Evolutionary conservation across 1,140 invertebrate species (phyloP), one percentile per base, ranked within the genome.

Genomic region (Araneus ventricosus): DNA sequence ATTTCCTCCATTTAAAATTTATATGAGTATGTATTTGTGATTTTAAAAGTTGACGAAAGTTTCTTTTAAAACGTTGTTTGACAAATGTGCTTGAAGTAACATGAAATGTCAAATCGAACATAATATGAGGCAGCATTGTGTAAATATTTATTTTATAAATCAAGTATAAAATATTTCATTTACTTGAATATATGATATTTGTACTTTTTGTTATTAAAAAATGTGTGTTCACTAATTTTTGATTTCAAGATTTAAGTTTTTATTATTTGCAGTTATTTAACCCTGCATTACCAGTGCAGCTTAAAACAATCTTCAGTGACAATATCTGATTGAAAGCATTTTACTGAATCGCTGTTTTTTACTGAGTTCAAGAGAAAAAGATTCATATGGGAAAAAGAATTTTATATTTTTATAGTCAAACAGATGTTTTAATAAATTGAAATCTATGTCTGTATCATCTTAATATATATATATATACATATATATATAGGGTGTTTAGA

Each of bases 361-460:
- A 75, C 4, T 75, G 70, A 75, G 34, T 75, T 75, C 34, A 34
- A 37, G 30, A 10, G 8, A 75, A 75, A 75, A 37, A 34, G 70
- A 75, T 34, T 75, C 70, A 75, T 75, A 37, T 75, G 5, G 2
- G 30, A 67, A 34, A 75, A 75, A 37, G 34, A 75, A 37, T 37
- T 75, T 75, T 75, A 75, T 75, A 75, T 75, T 75, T 75, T 75
- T 75, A 75, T 75, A 75, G 70, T 75, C 34, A 20, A 75, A 37
- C 70, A 20, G 70, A 20, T 75, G 70, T 75, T 75, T 75, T 75
- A 75, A 75, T 75, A 75, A 34, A 75, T 75, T 75, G 34, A 20
- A 34, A 75, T 75, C 30, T 4, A 75, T 75, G 20, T 20, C 27
- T 75, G 70, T 17, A 52, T 52, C 45, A 52, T 52, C n/a, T 52